Base-by-base conservation (phyloP, 2,888 invertebrate genomes). In the Xylota segnis region DNA sequence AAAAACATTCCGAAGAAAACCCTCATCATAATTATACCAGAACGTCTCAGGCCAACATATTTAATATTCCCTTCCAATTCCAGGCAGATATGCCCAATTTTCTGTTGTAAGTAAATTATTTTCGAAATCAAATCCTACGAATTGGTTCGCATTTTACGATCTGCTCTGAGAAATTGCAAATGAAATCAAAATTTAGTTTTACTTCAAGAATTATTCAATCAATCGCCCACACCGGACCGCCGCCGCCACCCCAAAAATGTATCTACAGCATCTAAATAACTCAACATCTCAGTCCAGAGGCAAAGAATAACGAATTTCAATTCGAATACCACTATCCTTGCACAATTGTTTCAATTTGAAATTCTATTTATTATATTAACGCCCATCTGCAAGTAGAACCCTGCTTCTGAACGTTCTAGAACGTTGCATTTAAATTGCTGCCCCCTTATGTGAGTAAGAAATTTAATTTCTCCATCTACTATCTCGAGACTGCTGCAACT, bases 331-430 rank as follows among this genome's bases (percentile, higher is more conserved):
- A 72, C 61, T 63, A 74, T 32, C 32, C 58, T 43, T 54, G 61
- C 54, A 54, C 29, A 56, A 75, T 65, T 74, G 61, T 68, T 76
- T 70, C 70, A 76, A 76, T 40, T 76, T 58, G 65, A 61, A 76
- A 76, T 71, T 71, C 76, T 32, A 45, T 83, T 76, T 83, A 71
- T 65, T 65, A 58, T 56, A 76, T 65, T 65, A 65, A 54, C 29
- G 34, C 52, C 68, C 54, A 34, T 58, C 58, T 65, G 63, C 54
- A 63, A 50, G 37, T 82, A 45, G 56, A 68, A 54, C 9, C 45
- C 12, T 14, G 29, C 16, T 50, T 65, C 27, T 68, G 54, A 29
- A 27, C n/a, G n/a, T n/a, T 3, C 16, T 34, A 23, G 18, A 56
- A 52, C 16, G 43, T 71, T 58, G 16, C 52, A 81, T 29, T 61